phyloP scores from a whole-genome alignment of 2,888 invertebrate species.

The Mesoligia furuncula region DNA sequence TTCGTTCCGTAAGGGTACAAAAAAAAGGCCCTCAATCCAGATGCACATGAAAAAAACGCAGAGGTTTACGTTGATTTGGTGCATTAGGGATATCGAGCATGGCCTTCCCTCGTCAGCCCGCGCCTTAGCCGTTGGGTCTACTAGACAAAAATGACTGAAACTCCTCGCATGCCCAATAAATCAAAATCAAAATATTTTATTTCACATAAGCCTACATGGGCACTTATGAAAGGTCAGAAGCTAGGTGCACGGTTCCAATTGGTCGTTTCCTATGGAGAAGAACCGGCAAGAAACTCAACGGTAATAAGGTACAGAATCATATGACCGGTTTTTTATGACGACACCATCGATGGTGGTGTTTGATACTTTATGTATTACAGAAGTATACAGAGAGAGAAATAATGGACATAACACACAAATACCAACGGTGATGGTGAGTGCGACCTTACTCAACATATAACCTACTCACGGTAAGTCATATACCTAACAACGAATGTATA shows the following conservation, averaged over 20 bases:
- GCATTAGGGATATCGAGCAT: neutral
- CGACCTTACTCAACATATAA: neutral
- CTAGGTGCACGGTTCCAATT: too few relatives aligned
- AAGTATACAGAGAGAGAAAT: neutral
- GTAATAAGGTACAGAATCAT: neutral
- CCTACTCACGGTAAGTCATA: neutral
- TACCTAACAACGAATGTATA: neutral
- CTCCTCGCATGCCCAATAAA: neutral
- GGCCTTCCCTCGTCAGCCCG: neutral
- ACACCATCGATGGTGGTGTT: neutral
- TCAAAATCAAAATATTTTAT: too few relatives aligned
- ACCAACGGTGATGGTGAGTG: neutral
- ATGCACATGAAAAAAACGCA: neutral
- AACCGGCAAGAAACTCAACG: too few relatives aligned
- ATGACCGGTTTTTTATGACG: neutral
- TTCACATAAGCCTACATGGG: too few relatives aligned
- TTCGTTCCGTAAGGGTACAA: too few relatives aligned
- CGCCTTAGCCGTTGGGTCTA: neutral
- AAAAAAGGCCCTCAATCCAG: too few relatives aligned
- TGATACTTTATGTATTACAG: neutral
- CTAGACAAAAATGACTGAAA: neutral
- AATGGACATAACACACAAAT: neutral
- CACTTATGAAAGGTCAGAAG: too few relatives aligned
- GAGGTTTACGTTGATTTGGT: neutral
- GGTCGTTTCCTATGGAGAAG: too few relatives aligned